These are phyloP conservation scores for Fragum sueziense DNA, from an alignment of 2,888 invertebrate genomes.

Conservation along the genomic window DNA sequence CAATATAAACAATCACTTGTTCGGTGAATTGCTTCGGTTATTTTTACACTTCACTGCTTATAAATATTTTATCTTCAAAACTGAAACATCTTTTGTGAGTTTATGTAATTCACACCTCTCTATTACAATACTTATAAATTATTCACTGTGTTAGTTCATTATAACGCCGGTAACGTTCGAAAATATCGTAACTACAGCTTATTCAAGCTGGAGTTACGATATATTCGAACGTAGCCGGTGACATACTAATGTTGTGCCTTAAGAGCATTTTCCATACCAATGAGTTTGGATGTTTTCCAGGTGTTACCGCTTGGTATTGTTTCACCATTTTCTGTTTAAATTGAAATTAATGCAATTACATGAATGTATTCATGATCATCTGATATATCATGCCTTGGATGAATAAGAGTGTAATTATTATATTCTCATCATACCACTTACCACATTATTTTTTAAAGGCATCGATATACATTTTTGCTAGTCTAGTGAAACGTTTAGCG, in stretches of 20 bases:
- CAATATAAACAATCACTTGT: too few species aligned
- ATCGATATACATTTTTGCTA: too few species aligned
- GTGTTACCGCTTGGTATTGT: constrained; percentile 6
- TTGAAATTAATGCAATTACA: neutral
- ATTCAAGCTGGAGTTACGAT: too few species aligned
- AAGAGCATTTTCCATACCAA: constrained; percentile 4
- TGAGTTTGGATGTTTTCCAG: constrained; percentile 9
- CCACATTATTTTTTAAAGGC: too few species aligned
- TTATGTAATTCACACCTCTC: constrained; percentile 1
- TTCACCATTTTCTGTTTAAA: neutral
- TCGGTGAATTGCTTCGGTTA: too few species aligned
- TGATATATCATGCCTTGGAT: too few species aligned
- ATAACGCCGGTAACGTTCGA: too few species aligned
- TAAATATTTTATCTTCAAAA: neutral
- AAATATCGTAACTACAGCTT: too few species aligned
- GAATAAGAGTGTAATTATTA: too few species aligned
- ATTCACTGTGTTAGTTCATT: constrained; percentile 10
- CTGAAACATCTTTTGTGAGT: neutral
- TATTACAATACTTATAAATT: constrained; percentile 11
- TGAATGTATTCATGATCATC: neutral
- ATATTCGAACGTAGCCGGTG: neutral
- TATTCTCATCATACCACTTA: too few species aligned
- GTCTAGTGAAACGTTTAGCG: too few species aligned
- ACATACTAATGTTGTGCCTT: neutral
- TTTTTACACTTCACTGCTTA: too few species aligned